Conservation (phyloP, 2,113 vertebrate species). For the Platysternon megacephalum region DNA sequence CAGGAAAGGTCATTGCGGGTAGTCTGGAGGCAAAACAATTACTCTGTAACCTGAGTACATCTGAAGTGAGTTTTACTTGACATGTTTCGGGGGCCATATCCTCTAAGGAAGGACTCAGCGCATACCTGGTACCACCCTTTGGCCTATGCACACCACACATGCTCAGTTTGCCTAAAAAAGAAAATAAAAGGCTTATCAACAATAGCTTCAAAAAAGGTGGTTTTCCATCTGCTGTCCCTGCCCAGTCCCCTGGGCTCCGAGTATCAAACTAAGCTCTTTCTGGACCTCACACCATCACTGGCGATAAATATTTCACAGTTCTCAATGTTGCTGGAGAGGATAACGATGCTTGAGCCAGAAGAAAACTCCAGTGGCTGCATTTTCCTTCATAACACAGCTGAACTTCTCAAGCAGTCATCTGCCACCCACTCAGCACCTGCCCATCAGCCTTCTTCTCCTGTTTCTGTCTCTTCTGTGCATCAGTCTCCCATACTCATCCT, state of each 20-base stretch:
- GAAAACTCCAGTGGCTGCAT: not conserved
- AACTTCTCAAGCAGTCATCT: not conserved
- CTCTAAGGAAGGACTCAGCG: too few relatives aligned
- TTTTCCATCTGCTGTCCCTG: not conserved
- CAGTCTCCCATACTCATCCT: not conserved
- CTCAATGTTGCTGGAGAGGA: not conserved
- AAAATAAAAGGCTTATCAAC: not conserved
- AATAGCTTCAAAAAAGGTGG: not conserved
- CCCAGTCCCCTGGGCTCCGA: not conserved
- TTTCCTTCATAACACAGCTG: not conserved
- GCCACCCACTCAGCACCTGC: not conserved
- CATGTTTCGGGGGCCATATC: too few relatives aligned
- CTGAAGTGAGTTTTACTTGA: not conserved
- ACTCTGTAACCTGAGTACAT: too few relatives aligned
- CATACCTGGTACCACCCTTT: not conserved
- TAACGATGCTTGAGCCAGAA: not conserved
- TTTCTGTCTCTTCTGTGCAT: not conserved
- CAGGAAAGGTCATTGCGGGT: too few relatives aligned
- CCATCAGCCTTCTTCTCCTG: not conserved
- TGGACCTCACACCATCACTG: not conserved
- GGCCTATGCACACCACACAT: not conserved
- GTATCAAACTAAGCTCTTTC: too few relatives aligned
- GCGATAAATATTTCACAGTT: not conserved
- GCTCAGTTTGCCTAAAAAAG: not conserved
- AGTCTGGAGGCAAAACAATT: not conserved